phyloP scores from a whole-genome alignment of 1,140 invertebrate species.

The Propsilocerus akamusi region DNA sequence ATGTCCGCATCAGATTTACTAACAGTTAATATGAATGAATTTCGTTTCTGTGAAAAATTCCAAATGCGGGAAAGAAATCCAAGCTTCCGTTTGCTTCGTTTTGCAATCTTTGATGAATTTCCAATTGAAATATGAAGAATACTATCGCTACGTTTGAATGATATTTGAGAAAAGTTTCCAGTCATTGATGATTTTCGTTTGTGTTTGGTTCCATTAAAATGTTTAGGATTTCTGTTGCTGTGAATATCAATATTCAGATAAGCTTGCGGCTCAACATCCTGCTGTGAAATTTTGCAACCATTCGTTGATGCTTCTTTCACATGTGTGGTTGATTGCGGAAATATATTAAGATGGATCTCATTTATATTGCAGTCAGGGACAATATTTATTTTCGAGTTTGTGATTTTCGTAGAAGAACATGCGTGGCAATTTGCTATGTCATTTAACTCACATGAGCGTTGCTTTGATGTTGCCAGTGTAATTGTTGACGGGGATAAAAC shows the following conservation, averaged over 20 bases:
- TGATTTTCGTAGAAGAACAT: neutral
- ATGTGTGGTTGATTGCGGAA: neutral
- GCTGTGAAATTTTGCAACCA: neutral
- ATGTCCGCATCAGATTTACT: neutral
- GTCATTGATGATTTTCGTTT: neutral
- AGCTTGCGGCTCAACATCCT: too few relatives aligned
- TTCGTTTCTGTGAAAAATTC: neutral
- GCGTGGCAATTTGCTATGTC: neutral
- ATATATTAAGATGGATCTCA: neutral
- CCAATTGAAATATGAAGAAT: neutral
- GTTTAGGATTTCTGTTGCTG: neutral
- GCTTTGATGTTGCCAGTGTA: neutral
- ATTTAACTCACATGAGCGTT: neutral
- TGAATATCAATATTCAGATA: too few relatives aligned
- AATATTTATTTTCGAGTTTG: neutral
- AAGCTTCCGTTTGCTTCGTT: neutral
- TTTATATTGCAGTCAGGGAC: neutral
- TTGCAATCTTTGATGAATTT: neutral
- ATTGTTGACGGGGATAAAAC: neutral
- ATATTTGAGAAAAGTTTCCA: neutral
- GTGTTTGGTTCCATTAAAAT: neutral
- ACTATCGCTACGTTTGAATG: neutral
- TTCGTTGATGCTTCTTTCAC: neutral
- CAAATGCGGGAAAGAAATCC: neutral
- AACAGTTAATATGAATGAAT: neutral